phyloP scores from a whole-genome alignment of 2,797 vertebrate species.

The Girardinus metallicus region DNA sequence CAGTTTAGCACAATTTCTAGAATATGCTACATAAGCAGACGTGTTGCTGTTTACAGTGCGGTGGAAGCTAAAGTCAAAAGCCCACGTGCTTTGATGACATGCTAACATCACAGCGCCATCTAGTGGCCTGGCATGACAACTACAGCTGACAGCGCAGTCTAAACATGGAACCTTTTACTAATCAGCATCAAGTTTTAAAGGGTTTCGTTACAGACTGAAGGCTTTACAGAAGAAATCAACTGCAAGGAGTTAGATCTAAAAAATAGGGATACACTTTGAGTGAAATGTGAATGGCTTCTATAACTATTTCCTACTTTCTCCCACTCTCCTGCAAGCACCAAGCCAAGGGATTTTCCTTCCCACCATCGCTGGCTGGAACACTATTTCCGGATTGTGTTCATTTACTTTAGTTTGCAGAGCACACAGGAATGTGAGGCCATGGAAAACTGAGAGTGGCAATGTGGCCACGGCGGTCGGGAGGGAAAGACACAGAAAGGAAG shows the following conservation, averaged over 20 bases:
- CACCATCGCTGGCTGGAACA: constrained; percentile 73
- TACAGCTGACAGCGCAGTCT: too few relatives aligned
- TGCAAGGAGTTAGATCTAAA: constrained; percentile 23
- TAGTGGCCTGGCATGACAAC: too few relatives aligned
- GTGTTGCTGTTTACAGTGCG: too few relatives aligned
- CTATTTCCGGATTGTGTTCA: constrained; percentile 80
- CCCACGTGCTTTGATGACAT: too few relatives aligned
- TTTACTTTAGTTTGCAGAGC: constrained; percentile 71
- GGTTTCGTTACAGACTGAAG: not conserved
- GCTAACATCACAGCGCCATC: too few relatives aligned
- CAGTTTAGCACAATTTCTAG: too few relatives aligned
- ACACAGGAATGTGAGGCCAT: constrained; percentile 75
- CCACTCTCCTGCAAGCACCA: constrained; percentile 60
- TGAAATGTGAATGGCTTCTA: constrained; percentile 53
- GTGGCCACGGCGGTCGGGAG: constrained; percentile 61
- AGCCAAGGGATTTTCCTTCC: constrained; percentile 77
- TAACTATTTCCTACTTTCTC: constrained; percentile 43
- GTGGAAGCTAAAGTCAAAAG: too few relatives aligned
- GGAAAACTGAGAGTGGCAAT: constrained; percentile 76
- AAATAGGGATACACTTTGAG: constrained; percentile 27
- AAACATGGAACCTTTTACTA: too few relatives aligned
- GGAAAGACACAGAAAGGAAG: constrained; percentile 49
- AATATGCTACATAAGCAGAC: too few relatives aligned
- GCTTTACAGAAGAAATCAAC: constrained; percentile 18
- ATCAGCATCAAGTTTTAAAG: not conserved